Evolutionary conservation across 2,797 vertebrate species (phyloP), one percentile per base, ranked within the genome.

Genomic region (Diplodus sargus): DNA sequence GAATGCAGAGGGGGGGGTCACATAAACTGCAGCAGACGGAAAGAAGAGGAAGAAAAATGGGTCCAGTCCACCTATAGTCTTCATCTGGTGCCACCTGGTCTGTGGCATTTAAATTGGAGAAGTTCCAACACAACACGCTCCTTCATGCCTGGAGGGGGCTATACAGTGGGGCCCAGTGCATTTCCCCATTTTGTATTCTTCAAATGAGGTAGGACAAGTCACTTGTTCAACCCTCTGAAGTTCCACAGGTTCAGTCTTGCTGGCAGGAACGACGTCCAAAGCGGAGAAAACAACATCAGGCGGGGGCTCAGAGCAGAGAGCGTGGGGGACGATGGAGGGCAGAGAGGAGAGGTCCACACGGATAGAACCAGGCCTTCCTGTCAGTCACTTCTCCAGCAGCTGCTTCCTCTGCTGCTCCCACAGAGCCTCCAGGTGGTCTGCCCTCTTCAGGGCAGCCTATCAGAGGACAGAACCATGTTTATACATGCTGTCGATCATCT

Each of bases 361-460:
- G 17, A 48, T 15, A 18, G 12, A 22, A 62, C 23, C 71, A 56
- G 70, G 22, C 17, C 20, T 5, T 79, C 8, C 69, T 61, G 78
- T 81, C 63, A 25, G 2, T 96, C 95, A 98, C 85, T 97, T 95
- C 3, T 92, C 93, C 78, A 95, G 89, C 47, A 95, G 90, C 54
- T 96, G 96, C 83, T 93, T 95, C 58, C 95, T 92, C 87, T 96
- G 96, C 82, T 96, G 96, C 9, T 97, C 96, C 92, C 98, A 94
- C 73, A 99, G 93, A 6, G 95, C 95, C 81, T 98, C 97, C 79
- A 99, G 94, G 86, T 95, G 96, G 34, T 96, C 95, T 0, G 97
- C 97, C 86, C 97, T 93, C 94, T 96, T 97, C 89, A 97, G 12
- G 0, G 97, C 97, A 0, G 96, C 97, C 98, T 99, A 85, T 65